Base-by-base conservation (phyloP, 2,797 vertebrate species). In the Enteromius anoplus region DNA sequence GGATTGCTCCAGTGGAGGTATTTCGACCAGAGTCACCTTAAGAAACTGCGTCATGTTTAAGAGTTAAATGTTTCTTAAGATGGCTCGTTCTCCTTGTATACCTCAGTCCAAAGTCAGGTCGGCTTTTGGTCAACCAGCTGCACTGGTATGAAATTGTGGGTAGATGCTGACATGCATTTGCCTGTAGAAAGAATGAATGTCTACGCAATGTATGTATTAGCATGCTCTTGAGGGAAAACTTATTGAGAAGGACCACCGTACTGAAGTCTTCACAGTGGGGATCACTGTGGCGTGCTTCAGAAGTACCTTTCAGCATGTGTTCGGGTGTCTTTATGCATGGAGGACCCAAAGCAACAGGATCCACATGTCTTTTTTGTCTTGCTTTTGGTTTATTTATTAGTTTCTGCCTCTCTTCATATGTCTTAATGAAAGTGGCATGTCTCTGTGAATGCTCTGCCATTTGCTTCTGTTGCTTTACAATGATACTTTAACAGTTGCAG, bases 251-350 rank as follows among this genome's bases (percentile, higher is more conserved):
- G 32, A 69, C 64, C 11, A 55, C 26, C 37, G 23, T 37, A 69
- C 53, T 85, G 42, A 72, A 68, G 47, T 76, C 70, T 82, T 76
- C 64, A 76, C 49, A 23, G 72, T 29, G 1, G 11, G 5, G 40
- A 55, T 77, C 11, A 26, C 70, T 80, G 62, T 76, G 60, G 53
- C 5, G 3, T 76, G 49, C 71, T 76, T 77, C 15, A 62, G 62
- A 78, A 85, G 76, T 71, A 69, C 75, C 89, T 91, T 91, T 89
- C 73, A 90, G 93, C 93, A 94, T 95, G 93, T 92, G 81, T 90
- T 49, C 83, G 21, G 75, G 85, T 86, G 84, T 86, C 73, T 81
- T 85, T 82, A 87, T 93, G 94, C 93, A 94, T 93, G 93, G 88
- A 87, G 89, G 89, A 81, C 85, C 88, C 85, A 82, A 88, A 86